phyloP scores from a whole-genome alignment of 2,888 invertebrate species.

The Melanotus villosus region DNA sequence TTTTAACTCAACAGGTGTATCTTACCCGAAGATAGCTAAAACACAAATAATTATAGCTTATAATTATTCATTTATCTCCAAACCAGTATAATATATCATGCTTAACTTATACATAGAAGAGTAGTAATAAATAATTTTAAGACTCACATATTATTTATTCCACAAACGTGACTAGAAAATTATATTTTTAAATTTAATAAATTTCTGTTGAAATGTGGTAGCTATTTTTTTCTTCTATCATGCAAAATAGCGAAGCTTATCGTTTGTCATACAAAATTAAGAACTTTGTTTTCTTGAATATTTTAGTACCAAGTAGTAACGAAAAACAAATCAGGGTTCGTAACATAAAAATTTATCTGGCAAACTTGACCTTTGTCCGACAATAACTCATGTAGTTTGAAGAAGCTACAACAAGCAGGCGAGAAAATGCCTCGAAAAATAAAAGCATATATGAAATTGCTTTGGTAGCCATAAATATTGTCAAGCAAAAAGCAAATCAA shows the following conservation, averaged over 20 bases:
- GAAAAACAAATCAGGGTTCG: too few relatives aligned
- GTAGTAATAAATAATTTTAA: slow-evolving; percentile 13
- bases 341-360: too few relatives aligned
- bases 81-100: background rate
- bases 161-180: slow-evolving; percentile 5
- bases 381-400: background rate
- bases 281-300: too few relatives aligned
- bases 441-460: slow-evolving; percentile 2
- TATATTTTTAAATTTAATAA: background rate
- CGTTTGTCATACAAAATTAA: background rate
- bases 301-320: too few relatives aligned
- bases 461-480: background rate
- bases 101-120: slow-evolving; percentile 1
- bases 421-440: background rate
- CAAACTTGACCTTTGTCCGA: background rate
- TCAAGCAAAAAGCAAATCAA: background rate
- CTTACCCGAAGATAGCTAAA: background rate
- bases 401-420: background rate
- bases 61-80: slow-evolving; percentile 14
- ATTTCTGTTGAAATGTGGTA: background rate
- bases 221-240: background rate
- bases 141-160: background rate
- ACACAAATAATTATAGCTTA: slow-evolving; percentile 1
- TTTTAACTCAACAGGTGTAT: background rate
- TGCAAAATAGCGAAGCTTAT: background rate